A percentile compares a stretch with the other conserved stretches of the same genome.
These are phyloP conservation scores for Busseola fusca DNA, from an alignment of 2,888 invertebrate species.

Conservation along the genomic window DNA sequence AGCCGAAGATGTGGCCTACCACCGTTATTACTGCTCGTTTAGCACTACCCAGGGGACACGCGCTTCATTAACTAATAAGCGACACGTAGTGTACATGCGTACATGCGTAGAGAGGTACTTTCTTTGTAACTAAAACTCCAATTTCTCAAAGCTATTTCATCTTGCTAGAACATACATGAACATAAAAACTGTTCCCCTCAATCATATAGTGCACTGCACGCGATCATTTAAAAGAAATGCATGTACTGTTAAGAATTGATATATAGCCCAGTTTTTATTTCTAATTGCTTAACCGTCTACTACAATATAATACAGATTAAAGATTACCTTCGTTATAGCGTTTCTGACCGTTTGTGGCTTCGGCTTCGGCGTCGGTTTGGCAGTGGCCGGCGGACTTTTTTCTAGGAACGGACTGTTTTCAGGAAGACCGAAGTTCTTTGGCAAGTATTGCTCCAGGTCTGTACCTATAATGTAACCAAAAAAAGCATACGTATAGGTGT, in stretches of 20 bases:
- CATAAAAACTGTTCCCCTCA: conserved; percentile 24
- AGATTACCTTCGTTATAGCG: conserved; percentile 80
- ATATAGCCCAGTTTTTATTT: conserved; percentile 8
- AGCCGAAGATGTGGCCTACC: no score
- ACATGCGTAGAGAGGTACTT: not conserved
- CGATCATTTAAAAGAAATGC: conserved; percentile 32
- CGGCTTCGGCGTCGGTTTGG: conserved; percentile 79
- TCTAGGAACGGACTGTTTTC: conserved; percentile 86
- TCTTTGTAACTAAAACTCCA: not conserved
- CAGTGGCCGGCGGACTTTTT: conserved; percentile 85
- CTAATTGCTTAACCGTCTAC: conserved; percentile 1
- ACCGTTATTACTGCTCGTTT: no score
- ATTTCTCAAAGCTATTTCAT: conserved; percentile 10
- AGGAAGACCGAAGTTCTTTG: conserved; percentile 90
- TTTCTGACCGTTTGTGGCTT: conserved; percentile 77
- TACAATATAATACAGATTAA: conserved; percentile 3
- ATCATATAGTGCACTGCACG: conserved; percentile 8
- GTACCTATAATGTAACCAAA: conserved; percentile 83
- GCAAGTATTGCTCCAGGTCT: conserved; percentile 90
- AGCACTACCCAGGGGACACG: no score
- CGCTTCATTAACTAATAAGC: conserved; percentile 43
- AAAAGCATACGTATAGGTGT: conserved; percentile 40
- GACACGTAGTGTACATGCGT: no score
- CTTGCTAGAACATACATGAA: conserved; percentile 1
- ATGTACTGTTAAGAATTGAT: conserved; percentile 11